Conservation (phyloP, 1,140 invertebrate species). For the Drosophila prosaltans region DNA sequence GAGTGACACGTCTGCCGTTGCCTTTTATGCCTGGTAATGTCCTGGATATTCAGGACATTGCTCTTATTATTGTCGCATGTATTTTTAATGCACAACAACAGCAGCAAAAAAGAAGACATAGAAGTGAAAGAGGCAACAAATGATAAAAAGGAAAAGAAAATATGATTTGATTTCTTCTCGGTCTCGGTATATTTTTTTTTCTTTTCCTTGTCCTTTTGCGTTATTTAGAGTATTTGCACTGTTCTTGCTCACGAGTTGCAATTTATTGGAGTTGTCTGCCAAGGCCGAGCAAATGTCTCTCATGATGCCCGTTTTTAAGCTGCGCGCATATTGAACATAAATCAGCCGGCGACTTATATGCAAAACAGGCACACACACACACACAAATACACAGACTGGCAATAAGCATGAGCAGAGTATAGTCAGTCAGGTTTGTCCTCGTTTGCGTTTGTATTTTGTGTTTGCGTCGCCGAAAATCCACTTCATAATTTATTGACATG, state of each 20-base stretch:
- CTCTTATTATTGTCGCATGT: constrained; percentile 59
- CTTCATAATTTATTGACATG: constrained; percentile 79
- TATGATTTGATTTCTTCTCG: constrained; percentile 75
- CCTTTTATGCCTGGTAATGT: constrained; percentile 49
- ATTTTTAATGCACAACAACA: constrained; percentile 43
- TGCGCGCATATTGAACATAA: constrained; percentile 68
- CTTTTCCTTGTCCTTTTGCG: background rate
- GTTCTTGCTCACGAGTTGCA: constrained; percentile 51
- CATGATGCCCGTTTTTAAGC: constrained; percentile 52
- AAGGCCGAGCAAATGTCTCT: constrained; percentile 28
- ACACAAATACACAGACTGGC: background rate
- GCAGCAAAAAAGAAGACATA: background rate
- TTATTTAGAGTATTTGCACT: constrained; percentile 49
- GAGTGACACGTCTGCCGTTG: constrained; percentile 56
- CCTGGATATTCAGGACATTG: constrained; percentile 38
- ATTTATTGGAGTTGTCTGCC: constrained; percentile 56
- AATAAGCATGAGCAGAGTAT: background rate
- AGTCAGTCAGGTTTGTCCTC: constrained; percentile 23
- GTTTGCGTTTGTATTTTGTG: constrained; percentile 30
- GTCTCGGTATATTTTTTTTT: background rate
- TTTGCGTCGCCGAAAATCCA: constrained; percentile 64
- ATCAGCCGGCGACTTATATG: constrained; percentile 68
- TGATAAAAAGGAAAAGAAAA: constrained; percentile 41
- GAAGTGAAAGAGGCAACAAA: background rate
- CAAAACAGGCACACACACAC: constrained; percentile 29